Evolutionary conservation across 2,888 invertebrate genomes (phyloP).

Genomic region (Lasioglossum vierecki): DNA sequence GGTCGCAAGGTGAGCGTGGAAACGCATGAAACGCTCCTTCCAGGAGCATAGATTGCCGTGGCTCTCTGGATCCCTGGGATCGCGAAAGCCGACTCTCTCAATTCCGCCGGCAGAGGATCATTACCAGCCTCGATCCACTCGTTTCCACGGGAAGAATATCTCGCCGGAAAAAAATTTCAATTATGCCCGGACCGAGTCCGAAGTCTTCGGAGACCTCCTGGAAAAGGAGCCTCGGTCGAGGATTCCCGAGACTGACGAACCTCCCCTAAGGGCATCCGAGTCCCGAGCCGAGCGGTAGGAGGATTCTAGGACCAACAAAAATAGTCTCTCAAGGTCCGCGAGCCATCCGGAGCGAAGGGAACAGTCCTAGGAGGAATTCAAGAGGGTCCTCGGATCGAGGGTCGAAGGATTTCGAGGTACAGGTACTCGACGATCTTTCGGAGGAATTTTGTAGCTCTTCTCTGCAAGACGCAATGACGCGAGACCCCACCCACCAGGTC

Average conservation of each 20-base stretch:
- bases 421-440: background rate
- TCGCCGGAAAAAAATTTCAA: background rate
- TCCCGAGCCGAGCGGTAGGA: background rate
- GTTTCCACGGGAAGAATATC: background rate
- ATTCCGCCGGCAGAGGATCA: background rate
- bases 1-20: constrained; percentile 26
- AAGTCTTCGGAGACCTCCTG: background rate
- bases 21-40: constrained; percentile 6
- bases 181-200: background rate
- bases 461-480: background rate
- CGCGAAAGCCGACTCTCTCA: background rate
- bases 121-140: background rate
- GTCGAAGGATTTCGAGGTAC: background rate
- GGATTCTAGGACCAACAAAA: background rate
- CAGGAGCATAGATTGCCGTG: background rate
- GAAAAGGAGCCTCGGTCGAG: background rate
- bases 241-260: background rate
- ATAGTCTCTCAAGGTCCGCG: background rate
- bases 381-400: constrained; percentile 1
- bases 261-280: background rate
- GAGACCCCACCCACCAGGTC: constrained; percentile 22
- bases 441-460: background rate
- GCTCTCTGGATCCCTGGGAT: background rate
- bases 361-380: background rate
- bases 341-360: background rate